phyloP scores from a whole-genome alignment of 2,888 invertebrate genomes.

The Empis stercorea region DNA sequence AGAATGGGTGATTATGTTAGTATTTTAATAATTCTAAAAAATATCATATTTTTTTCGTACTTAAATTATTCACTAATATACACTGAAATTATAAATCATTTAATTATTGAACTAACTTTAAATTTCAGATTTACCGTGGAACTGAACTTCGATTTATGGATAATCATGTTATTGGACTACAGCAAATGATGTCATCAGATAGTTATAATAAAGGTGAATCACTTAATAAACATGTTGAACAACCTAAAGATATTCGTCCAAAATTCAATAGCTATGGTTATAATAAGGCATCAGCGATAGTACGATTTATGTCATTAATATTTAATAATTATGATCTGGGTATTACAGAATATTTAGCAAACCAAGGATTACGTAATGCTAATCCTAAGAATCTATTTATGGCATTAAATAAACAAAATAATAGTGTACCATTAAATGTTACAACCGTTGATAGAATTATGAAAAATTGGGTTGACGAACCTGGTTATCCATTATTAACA shows the following conservation, averaged over 20 bases:
- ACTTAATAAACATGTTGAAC: conserved; percentile 4
- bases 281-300: conserved; percentile 6
- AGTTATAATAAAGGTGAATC: background rate
- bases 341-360: conserved; percentile 4
- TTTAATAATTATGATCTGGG: conserved; percentile 2
- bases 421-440: background rate
- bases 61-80: too few species aligned
- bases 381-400: conserved; percentile 2
- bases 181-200: background rate
- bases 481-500: background rate
- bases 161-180: background rate
- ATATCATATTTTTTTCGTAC: too few species aligned
- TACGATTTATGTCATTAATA: conserved; percentile 4
- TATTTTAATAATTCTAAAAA: too few species aligned
- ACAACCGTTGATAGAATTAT: background rate
- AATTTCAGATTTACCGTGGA: background rate
- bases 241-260: background rate
- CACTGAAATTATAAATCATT: background rate
- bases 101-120: background rate
- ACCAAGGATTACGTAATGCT: background rate
- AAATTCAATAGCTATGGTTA: conserved; percentile 5
- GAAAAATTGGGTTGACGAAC: background rate
- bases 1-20: background rate
- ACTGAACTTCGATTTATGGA: background rate
- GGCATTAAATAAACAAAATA: background rate